Evolutionary conservation across 2,113 vertebrate genomes (phyloP), one percentile per base, ranked within the genome.

Genomic region (Oncorhynchus gorbuscha): DNA sequence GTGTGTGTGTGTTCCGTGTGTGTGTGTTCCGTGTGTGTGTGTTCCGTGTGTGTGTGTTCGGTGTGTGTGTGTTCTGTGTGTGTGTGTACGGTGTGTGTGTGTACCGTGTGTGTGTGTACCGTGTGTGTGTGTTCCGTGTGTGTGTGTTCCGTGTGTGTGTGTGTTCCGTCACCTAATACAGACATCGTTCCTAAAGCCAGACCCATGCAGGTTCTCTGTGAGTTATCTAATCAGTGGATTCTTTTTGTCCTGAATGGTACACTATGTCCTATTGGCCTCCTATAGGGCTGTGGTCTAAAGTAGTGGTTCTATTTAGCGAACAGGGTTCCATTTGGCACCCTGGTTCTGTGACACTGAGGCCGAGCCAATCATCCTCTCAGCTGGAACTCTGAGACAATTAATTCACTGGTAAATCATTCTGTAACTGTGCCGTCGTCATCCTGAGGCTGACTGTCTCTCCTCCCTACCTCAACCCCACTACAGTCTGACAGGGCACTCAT

Each of bases 371-470:
- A 70, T 12, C 14, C 62, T 76, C 76, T 77, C 74, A 22, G 73
- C 70, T 16, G 49, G 67, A 76, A 78, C 79, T 79, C 64, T 3
- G 68, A 71, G 32, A 78, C 83, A 86, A 82, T 83, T 83, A 80
- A 81, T 55, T 68, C 73, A 70, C 76, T 79, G 78, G 75, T 87
- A 83, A 76, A 80, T 85, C 84, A 73, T 76, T 7, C 73, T 35
- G 3, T 78, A 78, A 76, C 83, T 62, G 64, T 65, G 51, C 73
- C 18, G 74, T 71, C 24, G 1, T 24, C 24, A 82, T 76, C 55
- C 32, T 51, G 67, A 76, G 73, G 65, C 62, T 24, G 28, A 28
- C 28, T 28, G 3, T 3, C 28, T 28, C 3, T 28, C 28, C 28
- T 28, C 3, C 3, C 28, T 28, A 3, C 28, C 28, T 28, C 0